phyloP scores from a whole-genome alignment of 2,113 vertebrate species.

The Calyptomena viridis region DNA sequence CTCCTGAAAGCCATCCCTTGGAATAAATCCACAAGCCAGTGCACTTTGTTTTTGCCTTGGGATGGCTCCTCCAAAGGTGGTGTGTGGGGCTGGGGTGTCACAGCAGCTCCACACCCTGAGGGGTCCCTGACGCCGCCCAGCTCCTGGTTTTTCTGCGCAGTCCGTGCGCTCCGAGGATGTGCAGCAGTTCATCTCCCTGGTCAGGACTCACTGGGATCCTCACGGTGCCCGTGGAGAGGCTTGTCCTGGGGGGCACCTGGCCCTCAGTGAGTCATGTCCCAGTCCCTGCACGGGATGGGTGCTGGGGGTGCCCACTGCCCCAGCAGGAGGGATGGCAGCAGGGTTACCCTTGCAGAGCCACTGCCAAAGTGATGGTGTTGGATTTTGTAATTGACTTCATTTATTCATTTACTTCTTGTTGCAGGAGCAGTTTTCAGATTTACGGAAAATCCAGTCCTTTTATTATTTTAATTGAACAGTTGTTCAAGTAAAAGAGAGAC shows the following conservation, averaged over 20 bases:
- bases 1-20: constrained; percentile 1
- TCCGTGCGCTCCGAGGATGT: neutral
- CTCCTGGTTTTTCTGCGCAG: fast-evolving
- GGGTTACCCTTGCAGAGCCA: neutral
- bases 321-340: neutral
- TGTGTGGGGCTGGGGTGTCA: neutral
- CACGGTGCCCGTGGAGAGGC: neutral
- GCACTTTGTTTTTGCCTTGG: neutral
- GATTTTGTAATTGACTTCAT: neutral
- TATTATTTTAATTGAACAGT: neutral
- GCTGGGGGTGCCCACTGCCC: neutral
- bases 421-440: neutral
- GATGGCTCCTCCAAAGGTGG: neutral
- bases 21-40: neutral
- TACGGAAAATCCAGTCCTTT: neutral
- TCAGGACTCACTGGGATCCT: fast-evolving
- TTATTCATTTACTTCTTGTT: neutral
- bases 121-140: neutral
- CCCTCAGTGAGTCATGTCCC: neutral
- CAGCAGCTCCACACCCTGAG: neutral
- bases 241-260: neutral
- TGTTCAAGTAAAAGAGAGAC: constrained; percentile 13
- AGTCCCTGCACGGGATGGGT: neutral
- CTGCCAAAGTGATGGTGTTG: neutral
- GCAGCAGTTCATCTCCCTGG: neutral